phyloP scores from a whole-genome alignment of 2,113 vertebrate species.

The Cairina moschata region DNA sequence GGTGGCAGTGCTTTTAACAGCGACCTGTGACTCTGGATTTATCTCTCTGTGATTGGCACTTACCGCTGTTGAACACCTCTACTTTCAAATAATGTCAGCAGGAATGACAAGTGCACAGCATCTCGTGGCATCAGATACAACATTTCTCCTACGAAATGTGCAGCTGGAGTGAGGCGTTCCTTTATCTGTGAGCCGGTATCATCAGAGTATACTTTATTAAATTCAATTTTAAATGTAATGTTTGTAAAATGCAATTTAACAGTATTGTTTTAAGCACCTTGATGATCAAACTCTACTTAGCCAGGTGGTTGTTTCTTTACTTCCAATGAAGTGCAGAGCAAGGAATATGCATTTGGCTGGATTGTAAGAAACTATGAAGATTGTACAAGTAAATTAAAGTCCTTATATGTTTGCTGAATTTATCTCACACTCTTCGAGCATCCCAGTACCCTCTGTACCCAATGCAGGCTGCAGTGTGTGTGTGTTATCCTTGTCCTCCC shows the following conservation, averaged over 20 bases:
- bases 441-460: not conserved
- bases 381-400: rapidly evolving
- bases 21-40: not conserved
- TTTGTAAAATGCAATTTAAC: not conserved
- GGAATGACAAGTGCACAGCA: rapidly evolving
- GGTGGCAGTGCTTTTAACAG: not conserved
- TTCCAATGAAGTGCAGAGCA: not conserved
- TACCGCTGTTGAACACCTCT: not conserved
- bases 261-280: not conserved
- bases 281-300: not conserved
- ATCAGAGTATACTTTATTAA: not conserved
- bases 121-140: not conserved
- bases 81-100: not conserved
- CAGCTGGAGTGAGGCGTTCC: not conserved
- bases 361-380: not conserved
- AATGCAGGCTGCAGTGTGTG: not conserved
- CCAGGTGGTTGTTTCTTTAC: not conserved
- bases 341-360: rapidly evolving
- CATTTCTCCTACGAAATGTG: rapidly evolving
- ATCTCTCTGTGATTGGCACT: not conserved
- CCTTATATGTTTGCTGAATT: not conserved
- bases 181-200: not conserved
- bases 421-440: not conserved
- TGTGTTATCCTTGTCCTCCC: rapidly evolving
- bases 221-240: not conserved